A percentile compares a stretch with the other conserved stretches of the same genome.
phyloP scores from a whole-genome alignment of 2,888 invertebrate genomes.

The Protonemura montana region DNA sequence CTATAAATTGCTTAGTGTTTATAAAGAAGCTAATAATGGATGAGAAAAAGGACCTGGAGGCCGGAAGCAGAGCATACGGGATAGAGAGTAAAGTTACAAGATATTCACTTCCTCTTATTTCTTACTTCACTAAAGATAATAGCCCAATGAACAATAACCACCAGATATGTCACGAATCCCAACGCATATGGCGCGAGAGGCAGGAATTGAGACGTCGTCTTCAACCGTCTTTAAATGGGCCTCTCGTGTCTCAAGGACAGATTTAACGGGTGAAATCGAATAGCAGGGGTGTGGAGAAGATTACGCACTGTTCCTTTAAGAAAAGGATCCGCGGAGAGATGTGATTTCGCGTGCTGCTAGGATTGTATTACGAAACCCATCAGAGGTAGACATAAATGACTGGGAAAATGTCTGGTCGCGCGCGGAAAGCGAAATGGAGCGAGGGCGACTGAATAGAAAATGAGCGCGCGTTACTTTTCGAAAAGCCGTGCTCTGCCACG shows the following conservation, averaged over 20 bases:
- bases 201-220: background rate
- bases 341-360: background rate
- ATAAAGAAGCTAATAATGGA: conserved; percentile 12
- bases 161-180: background rate
- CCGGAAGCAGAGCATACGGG: background rate
- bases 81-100: background rate
- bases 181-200: background rate
- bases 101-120: background rate
- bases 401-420: background rate
- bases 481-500: background rate
- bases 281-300: background rate
- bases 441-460: background rate
- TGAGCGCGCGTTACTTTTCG: conserved; percentile 2
- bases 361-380: conserved; percentile 7
- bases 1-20: conserved; percentile 12
- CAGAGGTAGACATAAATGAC: conserved; percentile 5
- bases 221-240: background rate
- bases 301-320: background rate
- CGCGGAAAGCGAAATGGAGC: background rate
- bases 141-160: background rate
- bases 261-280: background rate
- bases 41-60: background rate
- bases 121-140: background rate
- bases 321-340: background rate
- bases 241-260: background rate